Base-by-base conservation (phyloP, 1,140 invertebrate species). In the Musca domestica region DNA sequence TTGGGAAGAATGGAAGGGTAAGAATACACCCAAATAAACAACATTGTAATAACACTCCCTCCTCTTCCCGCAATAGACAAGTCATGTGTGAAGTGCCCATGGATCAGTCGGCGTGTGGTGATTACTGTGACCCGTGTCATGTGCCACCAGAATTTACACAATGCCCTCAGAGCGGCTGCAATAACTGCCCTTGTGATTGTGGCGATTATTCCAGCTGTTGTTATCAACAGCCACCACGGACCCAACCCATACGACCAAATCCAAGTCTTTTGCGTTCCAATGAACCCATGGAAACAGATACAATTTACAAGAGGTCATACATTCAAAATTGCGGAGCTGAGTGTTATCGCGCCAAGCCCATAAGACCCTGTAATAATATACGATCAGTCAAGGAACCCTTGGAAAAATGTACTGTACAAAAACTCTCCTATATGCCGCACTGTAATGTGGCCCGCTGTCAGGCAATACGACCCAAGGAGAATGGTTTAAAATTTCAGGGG, bases 291-390 rank as follows among this genome's bases (percentile, higher is more conserved):
- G 85, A 87, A 10, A 82, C 85, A 23, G 73, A 83, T 14, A 88
- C 87, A 3, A 87, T 86, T 0, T 88, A 89, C 65, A 82, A 81
- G 34, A 82, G 86, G 5, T 88, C 87, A 0, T 89, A 85, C 70
- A 84, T 85, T 72, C 82, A 83, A 6, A 82, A 77, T 71, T 64
- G 67, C 49, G 56, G 52, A 7, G 10, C 10, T 2, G 9, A 75
- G 23, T 65, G 68, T 49, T 19, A 69, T 10, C 74, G 81, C n/a
- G 67, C 76, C 0, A 70, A 73, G 27, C 78, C 84, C 0, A 73
- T 85, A 56, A 70, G 71, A 30, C 85, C 85, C 0, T 71, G 64
- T 1, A 72, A 78, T 3, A 77, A 73, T 54, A 70, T 86, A 6
- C 41, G 67, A 0, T 74, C 71, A 23, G 66, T 73, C 2, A 70